Percentiles rank a stretch among this genome's conserved stretches.
Conservation (phyloP, 2,888 invertebrate species). For the Mycalesis mineus region DNA sequence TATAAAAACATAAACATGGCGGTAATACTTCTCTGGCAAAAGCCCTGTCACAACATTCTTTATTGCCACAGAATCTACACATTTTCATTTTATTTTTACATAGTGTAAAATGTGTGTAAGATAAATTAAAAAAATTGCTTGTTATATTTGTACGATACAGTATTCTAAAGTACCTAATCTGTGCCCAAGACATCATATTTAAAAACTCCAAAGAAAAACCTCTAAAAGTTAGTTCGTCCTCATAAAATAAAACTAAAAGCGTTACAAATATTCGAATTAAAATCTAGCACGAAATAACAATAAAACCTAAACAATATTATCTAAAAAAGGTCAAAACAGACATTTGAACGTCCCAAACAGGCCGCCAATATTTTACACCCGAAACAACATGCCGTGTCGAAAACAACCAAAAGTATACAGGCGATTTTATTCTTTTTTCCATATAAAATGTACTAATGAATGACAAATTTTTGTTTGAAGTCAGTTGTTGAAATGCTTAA, state of each 20-base stretch:
- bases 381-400: constrained; percentile 30
- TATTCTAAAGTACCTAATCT: no score
- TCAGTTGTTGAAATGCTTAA: constrained; percentile 32
- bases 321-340: constrained; percentile 10
- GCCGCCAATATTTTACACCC: constrained; percentile 20
- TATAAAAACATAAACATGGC: no score
- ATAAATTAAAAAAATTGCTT: no score
- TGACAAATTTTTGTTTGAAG: constrained; percentile 49
- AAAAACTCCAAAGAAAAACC: not conserved
- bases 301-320: constrained; percentile 11
- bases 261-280: constrained; percentile 3
- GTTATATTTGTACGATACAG: no score
- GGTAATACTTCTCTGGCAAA: no score
- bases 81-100: no score
- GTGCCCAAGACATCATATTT: not conserved
- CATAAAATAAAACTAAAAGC: not conserved
- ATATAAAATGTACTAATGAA: constrained; percentile 3
- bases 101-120: no score
- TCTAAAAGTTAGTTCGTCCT: no score
- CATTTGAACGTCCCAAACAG: constrained; percentile 1
- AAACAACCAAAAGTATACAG: constrained; percentile 45
- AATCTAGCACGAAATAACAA: constrained; percentile 10
- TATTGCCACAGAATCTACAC: no score
- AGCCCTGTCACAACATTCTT: no score
- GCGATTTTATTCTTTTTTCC: constrained; percentile 36